A percentile compares a stretch with the other conserved stretches of the same genome.
phyloP scores from a whole-genome alignment of 2,888 invertebrate species.

The Oithona nana region DNA sequence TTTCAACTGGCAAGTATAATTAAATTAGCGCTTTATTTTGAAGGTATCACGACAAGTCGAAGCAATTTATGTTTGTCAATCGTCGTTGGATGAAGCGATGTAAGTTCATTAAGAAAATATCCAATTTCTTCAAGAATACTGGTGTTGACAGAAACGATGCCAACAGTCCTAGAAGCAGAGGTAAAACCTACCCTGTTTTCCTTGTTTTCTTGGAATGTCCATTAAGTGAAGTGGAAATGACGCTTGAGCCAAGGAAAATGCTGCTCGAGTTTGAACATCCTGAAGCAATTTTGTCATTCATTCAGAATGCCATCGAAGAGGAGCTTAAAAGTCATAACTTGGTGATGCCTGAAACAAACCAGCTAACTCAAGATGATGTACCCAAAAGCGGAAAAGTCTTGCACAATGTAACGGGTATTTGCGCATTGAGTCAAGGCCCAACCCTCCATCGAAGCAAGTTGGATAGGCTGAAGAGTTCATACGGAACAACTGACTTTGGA shows the following conservation, averaged over 20 bases:
- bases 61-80: background rate
- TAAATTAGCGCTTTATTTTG: background rate
- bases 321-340: too few relatives aligned
- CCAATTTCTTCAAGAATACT: background rate
- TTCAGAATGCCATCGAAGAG: background rate
- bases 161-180: background rate
- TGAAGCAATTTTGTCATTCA: background rate
- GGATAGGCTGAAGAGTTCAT: too few relatives aligned
- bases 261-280: background rate
- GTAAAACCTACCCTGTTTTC: background rate
- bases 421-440: too few relatives aligned
- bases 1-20: background rate
- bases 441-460: too few relatives aligned
- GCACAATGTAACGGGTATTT: too few relatives aligned
- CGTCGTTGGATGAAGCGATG: background rate
- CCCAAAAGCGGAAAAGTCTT: too few relatives aligned
- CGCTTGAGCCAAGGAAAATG: background rate
- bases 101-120: background rate
- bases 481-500: too few relatives aligned
- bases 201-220: background rate
- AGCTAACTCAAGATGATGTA: too few relatives aligned
- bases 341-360: too few relatives aligned
- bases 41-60: background rate
- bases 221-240: background rate
- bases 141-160: background rate